Evolutionary conservation across 2,113 vertebrate species (phyloP).

Genomic region (Salvelinus fontinalis): DNA sequence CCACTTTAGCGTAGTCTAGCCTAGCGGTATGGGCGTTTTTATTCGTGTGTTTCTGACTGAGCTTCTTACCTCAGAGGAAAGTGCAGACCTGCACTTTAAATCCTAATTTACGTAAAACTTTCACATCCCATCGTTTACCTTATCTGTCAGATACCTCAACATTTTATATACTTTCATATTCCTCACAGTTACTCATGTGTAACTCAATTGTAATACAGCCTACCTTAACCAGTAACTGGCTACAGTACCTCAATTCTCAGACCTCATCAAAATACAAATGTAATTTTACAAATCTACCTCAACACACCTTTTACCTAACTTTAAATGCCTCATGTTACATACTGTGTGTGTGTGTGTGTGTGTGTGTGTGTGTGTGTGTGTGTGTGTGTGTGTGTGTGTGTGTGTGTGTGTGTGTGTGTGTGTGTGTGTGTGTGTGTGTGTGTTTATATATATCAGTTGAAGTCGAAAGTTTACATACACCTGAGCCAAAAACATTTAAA

Average conservation of each 20-base stretch:
- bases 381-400: too few species aligned
- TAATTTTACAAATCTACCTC: slow-evolving; percentile 13
- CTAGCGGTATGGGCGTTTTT: slow-evolving; percentile 34
- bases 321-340: too few species aligned
- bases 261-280: too few species aligned
- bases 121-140: slow-evolving; percentile 36
- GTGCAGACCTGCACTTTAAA: slow-evolving; percentile 5
- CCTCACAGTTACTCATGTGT: slow-evolving; percentile 6
- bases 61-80: slow-evolving; percentile 34
- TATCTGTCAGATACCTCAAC: slow-evolving; percentile 48
- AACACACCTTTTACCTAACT: neutral
- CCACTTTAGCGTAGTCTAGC: slow-evolving; percentile 26
- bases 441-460: too few species aligned
- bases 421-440: too few species aligned
- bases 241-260: slow-evolving; percentile 45
- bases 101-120: slow-evolving; percentile 31
- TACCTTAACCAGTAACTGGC: too few species aligned
- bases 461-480: too few species aligned
- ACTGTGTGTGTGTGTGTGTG: too few species aligned
- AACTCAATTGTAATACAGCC: too few species aligned
- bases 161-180: slow-evolving; percentile 45
- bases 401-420: too few species aligned
- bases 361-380: too few species aligned
- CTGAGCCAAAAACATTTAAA: too few species aligned
- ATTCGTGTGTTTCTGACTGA: slow-evolving; percentile 32